Evolutionary conservation across 2,113 vertebrate genomes (phyloP), one percentile per base, ranked within the genome.

Genomic region (Menura novaehollandiae): DNA sequence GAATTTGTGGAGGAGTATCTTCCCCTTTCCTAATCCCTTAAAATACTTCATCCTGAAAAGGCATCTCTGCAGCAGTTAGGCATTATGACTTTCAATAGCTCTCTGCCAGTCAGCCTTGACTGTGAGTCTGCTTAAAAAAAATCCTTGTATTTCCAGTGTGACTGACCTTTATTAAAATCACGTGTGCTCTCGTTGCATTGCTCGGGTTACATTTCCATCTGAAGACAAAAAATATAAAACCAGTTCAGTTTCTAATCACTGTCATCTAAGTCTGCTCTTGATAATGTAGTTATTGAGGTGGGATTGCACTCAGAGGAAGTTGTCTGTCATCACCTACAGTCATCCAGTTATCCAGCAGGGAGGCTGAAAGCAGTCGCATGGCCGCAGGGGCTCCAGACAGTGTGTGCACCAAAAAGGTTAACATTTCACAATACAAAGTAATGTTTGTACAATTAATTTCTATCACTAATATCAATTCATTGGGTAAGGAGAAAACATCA

Each of bases 301-400:
- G n/a, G 66, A 56, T 23, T 71, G 89, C 44, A 7, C 17, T 32
- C 0, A 0, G 44, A 85, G 95, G 93, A 95, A 94, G 78, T 23
- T 69, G 78, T 89, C 94, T 85, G 77, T 95, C 95, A 82, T 91
- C 91, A 73, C 96, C 90, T 83, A 2, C 53, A 49, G 49, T 51
- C 85, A 24, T 39, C 74, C 76, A 9, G 15, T 41, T 84, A 17
- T 3, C 1, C 3, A 1, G 43, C 9, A n/a, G 28, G 75, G 64
- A 44, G 81, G 47, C 77, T 74, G 77, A 62, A 55, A 21, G 56
- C 84, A 35, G 32, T 18, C 84, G 6, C 20, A 1, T 41, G 76
- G 52, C 85, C 76, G 30, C 32, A 26, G n/a, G 64, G 68, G 22
- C 33, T 71, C 27, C 72, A 59, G 52, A 33, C 43, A 15, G 30